A percentile compares a stretch with the other conserved stretches of the same genome.
These are phyloP conservation scores for Venustoraphidia nigricollis DNA, from an alignment of 2,888 invertebrate genomes.

Conservation along the genomic window DNA sequence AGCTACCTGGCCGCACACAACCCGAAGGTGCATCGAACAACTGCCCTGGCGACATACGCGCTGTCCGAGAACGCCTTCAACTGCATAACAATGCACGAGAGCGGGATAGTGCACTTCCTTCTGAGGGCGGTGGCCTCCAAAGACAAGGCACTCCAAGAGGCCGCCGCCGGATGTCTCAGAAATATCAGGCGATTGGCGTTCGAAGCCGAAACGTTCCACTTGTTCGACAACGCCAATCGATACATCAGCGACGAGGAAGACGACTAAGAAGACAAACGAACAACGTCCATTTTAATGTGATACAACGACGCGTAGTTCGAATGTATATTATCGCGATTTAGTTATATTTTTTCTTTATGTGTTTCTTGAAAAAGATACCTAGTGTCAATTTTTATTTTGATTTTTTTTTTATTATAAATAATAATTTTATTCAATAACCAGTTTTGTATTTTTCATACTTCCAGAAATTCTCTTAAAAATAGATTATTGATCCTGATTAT, in stretches of 20 bases:
- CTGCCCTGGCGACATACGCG: constrained; percentile 78
- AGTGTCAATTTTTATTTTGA: too few species aligned
- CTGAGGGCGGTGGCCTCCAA: constrained; percentile 75
- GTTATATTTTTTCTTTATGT: too few species aligned
- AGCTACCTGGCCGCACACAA: constrained; percentile 45
- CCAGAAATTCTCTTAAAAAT: too few species aligned
- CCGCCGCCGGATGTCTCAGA: constrained; percentile 83
- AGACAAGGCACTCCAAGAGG: constrained; percentile 77
- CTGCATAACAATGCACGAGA: constrained; percentile 88
- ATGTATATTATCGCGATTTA: too few species aligned
- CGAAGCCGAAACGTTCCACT: constrained; percentile 51
- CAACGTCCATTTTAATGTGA: not conserved
- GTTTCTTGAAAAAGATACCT: too few species aligned
- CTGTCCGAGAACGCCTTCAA: constrained; percentile 84
- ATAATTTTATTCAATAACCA: too few species aligned
- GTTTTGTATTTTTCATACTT: too few species aligned
- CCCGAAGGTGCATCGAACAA: constrained; percentile 67
- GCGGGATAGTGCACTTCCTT: constrained; percentile 65
- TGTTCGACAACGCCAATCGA: constrained; percentile 14
- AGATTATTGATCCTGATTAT: too few species aligned
- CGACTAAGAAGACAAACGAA: not conserved
- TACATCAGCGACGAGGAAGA: constrained; percentile 1
- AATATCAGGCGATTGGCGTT: constrained; percentile 80
- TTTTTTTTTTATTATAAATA: too few species aligned
- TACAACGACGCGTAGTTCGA: too few species aligned